These are phyloP conservation scores for Coelopa frigida DNA, from an alignment of 1,140 invertebrate genomes.

Conservation along the genomic window DNA sequence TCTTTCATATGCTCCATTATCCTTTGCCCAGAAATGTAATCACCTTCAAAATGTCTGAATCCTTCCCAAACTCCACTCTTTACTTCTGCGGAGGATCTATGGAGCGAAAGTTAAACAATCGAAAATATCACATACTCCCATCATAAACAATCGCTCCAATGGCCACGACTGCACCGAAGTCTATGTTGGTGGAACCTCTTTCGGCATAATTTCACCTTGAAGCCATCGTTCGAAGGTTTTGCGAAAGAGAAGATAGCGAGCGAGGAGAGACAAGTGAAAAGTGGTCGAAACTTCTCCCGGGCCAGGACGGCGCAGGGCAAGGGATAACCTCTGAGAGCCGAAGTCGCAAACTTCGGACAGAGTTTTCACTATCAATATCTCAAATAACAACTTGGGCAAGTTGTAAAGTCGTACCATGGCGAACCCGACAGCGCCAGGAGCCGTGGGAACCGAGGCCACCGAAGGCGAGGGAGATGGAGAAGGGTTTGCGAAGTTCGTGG, in stretches of 20 bases:
- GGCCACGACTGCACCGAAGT: no score
- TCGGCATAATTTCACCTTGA: not conserved
- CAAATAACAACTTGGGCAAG: conserved; percentile 4
- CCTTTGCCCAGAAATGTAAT: no score
- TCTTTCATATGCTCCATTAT: no score
- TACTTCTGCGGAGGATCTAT: no score
- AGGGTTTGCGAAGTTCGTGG: conserved; percentile 6
- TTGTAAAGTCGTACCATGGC: conserved; percentile 2
- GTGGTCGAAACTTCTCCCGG: no score
- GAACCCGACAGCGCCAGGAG: conserved; percentile 6
- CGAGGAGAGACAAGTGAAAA: no score
- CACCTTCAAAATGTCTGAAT: no score
- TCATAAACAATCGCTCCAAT: no score
- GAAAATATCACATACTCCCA: no score
- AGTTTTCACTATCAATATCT: conserved; percentile 38
- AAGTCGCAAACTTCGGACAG: not conserved
- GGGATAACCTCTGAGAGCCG: conserved; percentile 4
- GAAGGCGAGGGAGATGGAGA: conserved; percentile 27
- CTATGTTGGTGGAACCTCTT: conserved; percentile 1
- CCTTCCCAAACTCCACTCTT: no score
- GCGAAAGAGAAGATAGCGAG: not conserved
- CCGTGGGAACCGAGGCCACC: conserved; percentile 21
- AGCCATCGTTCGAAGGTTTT: not conserved
- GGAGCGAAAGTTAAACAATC: no score
- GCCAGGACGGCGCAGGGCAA: not conserved